Conservation (phyloP, 2,797 vertebrate species). For the Onychomys arenicola region DNA sequence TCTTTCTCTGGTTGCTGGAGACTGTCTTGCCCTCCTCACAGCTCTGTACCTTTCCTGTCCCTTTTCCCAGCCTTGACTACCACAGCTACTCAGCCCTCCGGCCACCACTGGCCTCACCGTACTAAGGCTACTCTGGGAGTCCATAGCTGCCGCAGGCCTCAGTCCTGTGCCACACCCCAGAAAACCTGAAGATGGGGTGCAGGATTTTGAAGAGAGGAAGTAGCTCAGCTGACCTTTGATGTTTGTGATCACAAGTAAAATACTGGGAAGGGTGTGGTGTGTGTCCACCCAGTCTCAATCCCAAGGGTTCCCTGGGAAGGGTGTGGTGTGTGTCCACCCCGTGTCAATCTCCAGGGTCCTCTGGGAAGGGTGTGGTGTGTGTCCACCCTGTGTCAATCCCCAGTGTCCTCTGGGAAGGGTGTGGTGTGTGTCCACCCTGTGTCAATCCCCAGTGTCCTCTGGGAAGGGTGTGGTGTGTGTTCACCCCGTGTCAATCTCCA, state of each 20-base stretch:
- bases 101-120: neutral
- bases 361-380: neutral
- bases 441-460: too few species aligned
- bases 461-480: too few species aligned
- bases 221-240: neutral
- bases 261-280: neutral
- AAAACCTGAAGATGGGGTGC: neutral
- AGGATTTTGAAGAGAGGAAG: neutral
- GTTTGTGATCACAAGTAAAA: neutral
- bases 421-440: too few species aligned
- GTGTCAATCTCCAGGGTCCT: too few species aligned
- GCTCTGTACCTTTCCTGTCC: neutral
- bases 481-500: too few species aligned
- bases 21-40: neutral
- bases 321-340: too few species aligned
- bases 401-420: too few species aligned
- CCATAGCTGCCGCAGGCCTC: neutral
- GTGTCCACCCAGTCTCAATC: too few species aligned
- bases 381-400: too few species aligned
- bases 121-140: neutral
- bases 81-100: neutral
- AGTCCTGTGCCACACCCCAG: neutral
- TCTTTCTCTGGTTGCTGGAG: neutral
- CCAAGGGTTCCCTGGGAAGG: too few species aligned
- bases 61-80: neutral